Percentiles rank a stretch among this genome's conserved stretches.
These are phyloP conservation scores for Lamellibrachia columna DNA, from an alignment of 2,888 invertebrate species.

Conservation along the genomic window DNA sequence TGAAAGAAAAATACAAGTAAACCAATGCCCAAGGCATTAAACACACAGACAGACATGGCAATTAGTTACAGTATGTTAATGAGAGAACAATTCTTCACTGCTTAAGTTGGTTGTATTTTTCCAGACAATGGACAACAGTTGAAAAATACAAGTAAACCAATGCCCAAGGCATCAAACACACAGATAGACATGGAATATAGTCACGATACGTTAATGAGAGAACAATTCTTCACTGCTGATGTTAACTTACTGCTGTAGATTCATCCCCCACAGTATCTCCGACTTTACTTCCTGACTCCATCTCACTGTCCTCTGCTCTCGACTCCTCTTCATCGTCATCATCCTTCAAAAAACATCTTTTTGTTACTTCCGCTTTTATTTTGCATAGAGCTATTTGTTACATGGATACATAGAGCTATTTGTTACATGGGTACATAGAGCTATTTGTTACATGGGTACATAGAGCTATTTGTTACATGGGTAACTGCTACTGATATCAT, in stretches of 20 bases:
- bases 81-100: background rate
- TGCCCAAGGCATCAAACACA: background rate
- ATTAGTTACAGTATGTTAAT: background rate
- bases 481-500: too few relatives aligned
- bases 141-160: background rate
- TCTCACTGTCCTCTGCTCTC: background rate
- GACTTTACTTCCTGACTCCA: background rate
- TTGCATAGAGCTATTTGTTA: background rate
- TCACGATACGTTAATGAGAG: background rate
- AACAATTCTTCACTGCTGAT: background rate
- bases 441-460: too few relatives aligned
- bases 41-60: background rate
- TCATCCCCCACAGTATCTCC: background rate
- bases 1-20: background rate
- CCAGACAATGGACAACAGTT: background rate
- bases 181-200: background rate
- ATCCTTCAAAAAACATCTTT: background rate
- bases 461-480: too few relatives aligned
- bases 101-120: background rate
- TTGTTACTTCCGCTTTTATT: background rate
- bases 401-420: too few relatives aligned
- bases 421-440: too few relatives aligned
- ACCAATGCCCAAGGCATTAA: background rate
- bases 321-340: conserved; percentile 26
- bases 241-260: background rate